phyloP scores from a whole-genome alignment of 2,113 vertebrate genomes.

The Ploceus nigricollis region DNA sequence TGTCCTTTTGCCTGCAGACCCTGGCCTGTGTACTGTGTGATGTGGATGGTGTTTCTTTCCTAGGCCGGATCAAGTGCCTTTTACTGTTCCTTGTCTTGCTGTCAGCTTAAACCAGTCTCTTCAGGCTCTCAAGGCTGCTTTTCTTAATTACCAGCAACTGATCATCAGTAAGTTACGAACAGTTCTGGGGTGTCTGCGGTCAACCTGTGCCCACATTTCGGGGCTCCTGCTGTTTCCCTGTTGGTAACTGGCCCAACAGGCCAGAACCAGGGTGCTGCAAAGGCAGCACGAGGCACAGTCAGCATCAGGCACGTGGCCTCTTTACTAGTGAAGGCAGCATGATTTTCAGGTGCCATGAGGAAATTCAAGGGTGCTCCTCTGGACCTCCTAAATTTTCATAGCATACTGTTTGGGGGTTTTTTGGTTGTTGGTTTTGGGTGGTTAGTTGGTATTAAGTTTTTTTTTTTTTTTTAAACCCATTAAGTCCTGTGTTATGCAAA shows the following conservation, averaged over 20 bases:
- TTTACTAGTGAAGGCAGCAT: background rate
- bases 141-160: background rate
- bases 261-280: accelerated
- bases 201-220: background rate
- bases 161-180: accelerated
- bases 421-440: background rate
- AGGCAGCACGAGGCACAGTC: accelerated
- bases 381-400: background rate
- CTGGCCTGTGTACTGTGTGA: background rate
- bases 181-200: background rate
- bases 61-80: background rate
- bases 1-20: background rate
- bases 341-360: background rate
- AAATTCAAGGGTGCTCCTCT: background rate
- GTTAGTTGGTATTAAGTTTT: background rate
- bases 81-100: background rate
- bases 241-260: background rate
- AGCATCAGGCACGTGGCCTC: background rate
- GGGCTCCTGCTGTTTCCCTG: background rate
- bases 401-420: background rate
- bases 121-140: background rate
- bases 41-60: background rate
- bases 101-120: background rate
- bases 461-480: background rate
- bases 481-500: background rate